Percentiles rank a stretch among this genome's conserved stretches.
phyloP scores from a whole-genome alignment of 2,797 vertebrate genomes.

The Helicolenus hilgendorfi region DNA sequence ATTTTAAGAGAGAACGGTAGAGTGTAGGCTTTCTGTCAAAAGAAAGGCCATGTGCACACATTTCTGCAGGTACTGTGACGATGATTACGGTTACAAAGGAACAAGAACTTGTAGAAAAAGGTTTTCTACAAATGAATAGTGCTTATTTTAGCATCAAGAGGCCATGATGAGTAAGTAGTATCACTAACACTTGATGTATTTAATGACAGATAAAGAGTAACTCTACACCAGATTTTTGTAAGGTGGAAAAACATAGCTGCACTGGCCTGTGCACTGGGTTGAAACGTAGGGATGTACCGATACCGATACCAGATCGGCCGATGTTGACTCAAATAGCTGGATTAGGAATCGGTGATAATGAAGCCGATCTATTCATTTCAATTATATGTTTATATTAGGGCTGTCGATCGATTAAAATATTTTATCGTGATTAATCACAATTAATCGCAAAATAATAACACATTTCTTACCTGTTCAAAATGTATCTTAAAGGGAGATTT shows the following conservation, averaged over 20 bases:
- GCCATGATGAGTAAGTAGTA: not conserved
- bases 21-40: not conserved
- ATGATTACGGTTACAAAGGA: not conserved
- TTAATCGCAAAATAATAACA: too few species aligned
- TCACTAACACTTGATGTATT: not conserved
- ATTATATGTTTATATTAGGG: too few species aligned
- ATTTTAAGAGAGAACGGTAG: slow-evolving; percentile 15
- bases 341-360: too few species aligned
- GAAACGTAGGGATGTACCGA: too few species aligned
- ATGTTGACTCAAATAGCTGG: too few species aligned
- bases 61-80: not conserved
- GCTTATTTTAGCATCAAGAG: not conserved
- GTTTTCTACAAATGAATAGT: not conserved
- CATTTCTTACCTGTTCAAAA: too few species aligned
- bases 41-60: not conserved
- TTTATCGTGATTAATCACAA: accelerated
- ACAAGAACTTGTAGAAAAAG: not conserved
- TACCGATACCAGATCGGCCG: too few species aligned
- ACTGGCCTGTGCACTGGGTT: not conserved
- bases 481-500: too few species aligned
- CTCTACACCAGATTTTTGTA: not conserved
- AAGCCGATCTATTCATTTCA: too few species aligned
- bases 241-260: too few species aligned
- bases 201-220: not conserved
- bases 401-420: too few species aligned